These are phyloP conservation scores for Euplagia quadripunctaria DNA, from an alignment of 2,888 invertebrate genomes.

Conservation along the genomic window DNA sequence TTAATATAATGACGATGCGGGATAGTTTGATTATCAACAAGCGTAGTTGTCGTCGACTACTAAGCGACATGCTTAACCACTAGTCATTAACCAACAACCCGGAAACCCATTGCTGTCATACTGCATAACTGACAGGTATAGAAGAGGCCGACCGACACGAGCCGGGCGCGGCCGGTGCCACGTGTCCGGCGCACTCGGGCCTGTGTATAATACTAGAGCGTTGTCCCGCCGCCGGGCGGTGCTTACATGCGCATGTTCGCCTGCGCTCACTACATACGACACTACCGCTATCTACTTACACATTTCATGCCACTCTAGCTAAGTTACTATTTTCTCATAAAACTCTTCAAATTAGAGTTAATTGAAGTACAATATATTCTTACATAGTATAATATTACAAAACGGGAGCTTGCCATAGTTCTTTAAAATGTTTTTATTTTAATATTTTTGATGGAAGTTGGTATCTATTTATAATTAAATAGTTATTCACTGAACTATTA, in stretches of 20 bases:
- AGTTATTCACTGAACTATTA: neutral
- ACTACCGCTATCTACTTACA: neutral
- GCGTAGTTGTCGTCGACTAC: neutral
- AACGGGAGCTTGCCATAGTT: neutral
- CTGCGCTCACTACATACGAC: conserved; percentile 14
- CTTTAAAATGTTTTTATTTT: neutral
- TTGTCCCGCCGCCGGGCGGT: conserved; percentile 45
- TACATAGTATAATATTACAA: neutral
- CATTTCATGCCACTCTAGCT: neutral
- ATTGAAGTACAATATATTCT: neutral
- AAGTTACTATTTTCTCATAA: neutral
- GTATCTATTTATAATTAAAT: too few species aligned
- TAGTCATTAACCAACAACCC: too few species aligned
- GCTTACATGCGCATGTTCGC: conserved; percentile 24
- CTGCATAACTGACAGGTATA: too few species aligned
- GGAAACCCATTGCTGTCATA: too few species aligned
- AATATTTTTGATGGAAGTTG: neutral
- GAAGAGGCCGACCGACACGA: conserved; percentile 17
- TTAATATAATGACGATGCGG: neutral
- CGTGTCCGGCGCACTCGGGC: conserved; percentile 37
- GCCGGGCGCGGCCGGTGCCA: conserved; percentile 22
- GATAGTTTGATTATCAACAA: neutral
- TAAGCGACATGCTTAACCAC: too few species aligned
- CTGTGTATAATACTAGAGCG: conserved; percentile 59
- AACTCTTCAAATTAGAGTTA: neutral